These are phyloP conservation scores for Carassius auratus DNA, from an alignment of 2,113 vertebrate genomes.

Conservation along the genomic window DNA sequence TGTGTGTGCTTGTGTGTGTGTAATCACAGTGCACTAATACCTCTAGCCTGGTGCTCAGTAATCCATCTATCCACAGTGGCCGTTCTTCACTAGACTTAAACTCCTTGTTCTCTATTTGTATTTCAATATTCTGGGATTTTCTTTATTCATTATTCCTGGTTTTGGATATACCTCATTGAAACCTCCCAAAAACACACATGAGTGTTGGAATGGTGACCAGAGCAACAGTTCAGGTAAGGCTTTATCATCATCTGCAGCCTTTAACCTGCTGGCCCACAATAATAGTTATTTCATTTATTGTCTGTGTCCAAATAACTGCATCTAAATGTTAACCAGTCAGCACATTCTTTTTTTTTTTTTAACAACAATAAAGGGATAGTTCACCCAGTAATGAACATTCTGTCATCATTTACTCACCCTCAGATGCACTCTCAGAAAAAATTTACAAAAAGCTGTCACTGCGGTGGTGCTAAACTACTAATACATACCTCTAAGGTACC, in stretches of 20 bases:
- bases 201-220: slow-evolving; percentile 67
- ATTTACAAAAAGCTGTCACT: not conserved
- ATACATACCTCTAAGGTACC: not conserved
- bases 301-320: not conserved
- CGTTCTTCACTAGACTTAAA: slow-evolving; percentile 37
- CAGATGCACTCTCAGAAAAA: not conserved
- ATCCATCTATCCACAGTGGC: slow-evolving; percentile 66
- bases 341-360: not conserved
- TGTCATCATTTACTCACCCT: not conserved
- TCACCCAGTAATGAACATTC: not conserved
- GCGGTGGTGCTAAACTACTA: too few relatives aligned
- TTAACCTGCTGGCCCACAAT: not conserved
- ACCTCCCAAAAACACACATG: slow-evolving; percentile 59
- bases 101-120: not conserved
- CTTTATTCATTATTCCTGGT: too few relatives aligned
- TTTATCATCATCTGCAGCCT: not conserved
- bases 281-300: not conserved
- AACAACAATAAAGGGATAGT: not conserved
- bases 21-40: slow-evolving; percentile 71
- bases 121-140: not conserved
- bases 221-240: slow-evolving; percentile 72
- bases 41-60: slow-evolving; percentile 68
- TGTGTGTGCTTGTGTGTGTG: slow-evolving; percentile 57
- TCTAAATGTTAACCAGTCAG: not conserved
- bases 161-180: slow-evolving; percentile 52